Percentiles rank a stretch among this genome's conserved stretches.
phyloP scores from a whole-genome alignment of 2,888 invertebrate genomes.

The Drymonia ruficornis region DNA sequence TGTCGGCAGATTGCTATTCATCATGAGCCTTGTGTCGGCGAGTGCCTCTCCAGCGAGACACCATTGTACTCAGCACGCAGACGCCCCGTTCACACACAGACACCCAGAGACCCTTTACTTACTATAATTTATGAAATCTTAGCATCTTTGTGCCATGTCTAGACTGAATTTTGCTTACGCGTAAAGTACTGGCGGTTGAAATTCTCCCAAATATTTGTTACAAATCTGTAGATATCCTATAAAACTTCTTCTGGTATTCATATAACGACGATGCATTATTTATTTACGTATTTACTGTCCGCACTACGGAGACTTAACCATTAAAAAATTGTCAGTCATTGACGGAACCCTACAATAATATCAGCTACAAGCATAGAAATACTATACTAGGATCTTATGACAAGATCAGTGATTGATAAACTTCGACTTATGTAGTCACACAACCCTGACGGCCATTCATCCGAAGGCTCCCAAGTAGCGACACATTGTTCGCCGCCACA shows the following conservation, averaged over 20 bases:
- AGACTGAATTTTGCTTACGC: not conserved
- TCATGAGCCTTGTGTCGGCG: not conserved
- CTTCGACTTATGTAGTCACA: not conserved
- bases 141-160: not conserved
- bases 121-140: not conserved
- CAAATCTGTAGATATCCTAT: no score
- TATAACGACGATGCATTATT: no score
- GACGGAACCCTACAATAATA: no score
- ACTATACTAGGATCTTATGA: not conserved
- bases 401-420: not conserved
- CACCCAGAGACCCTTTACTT: not conserved
- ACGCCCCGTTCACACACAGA: not conserved
- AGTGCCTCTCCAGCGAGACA: slow-evolving; percentile 4
- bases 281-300: no score
- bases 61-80: slow-evolving; percentile 1
- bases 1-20: slow-evolving; percentile 9
- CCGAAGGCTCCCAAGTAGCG: slow-evolving; percentile 4
- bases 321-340: no score
- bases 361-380: no score
- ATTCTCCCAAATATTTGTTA: not conserved
- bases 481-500: slow-evolving; percentile 9
- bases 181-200: not conserved
- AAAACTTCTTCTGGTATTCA: no score
- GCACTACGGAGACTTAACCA: no score
- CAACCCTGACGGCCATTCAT: slow-evolving; percentile 26